Percentiles rank a stretch among this genome's conserved stretches.
phyloP scores from a whole-genome alignment of 2,888 invertebrate species.

The Drosophila rellima region DNA sequence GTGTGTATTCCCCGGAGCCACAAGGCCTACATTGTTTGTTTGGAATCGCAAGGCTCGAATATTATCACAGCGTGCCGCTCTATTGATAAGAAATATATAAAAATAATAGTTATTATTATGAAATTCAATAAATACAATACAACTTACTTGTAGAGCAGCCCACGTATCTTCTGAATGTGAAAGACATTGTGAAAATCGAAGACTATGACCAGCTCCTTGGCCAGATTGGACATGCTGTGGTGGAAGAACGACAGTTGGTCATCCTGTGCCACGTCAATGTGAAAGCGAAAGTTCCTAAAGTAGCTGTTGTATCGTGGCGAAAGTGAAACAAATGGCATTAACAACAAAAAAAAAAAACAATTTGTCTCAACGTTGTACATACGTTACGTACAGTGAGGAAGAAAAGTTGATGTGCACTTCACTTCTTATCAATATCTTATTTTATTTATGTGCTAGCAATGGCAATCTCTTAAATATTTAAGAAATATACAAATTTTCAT shows the following conservation, averaged over 20 bases:
- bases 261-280: slow-evolving; percentile 83
- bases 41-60: slow-evolving; percentile 84
- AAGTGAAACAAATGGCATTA: slow-evolving; percentile 46
- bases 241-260: slow-evolving; percentile 84
- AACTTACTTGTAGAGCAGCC: slow-evolving; percentile 84
- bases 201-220: slow-evolving; percentile 82
- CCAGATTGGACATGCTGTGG: slow-evolving; percentile 82
- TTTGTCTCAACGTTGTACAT: slow-evolving; percentile 13
- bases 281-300: slow-evolving; percentile 84
- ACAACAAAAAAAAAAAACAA: slow-evolving; percentile 26
- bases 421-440: background rate
- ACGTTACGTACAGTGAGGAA: slow-evolving; percentile 20
- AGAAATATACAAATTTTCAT: background rate
- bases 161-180: slow-evolving; percentile 84
- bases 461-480: background rate
- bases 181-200: slow-evolving; percentile 84
- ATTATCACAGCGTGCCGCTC: slow-evolving; percentile 84
- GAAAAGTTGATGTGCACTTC: slow-evolving; percentile 6
- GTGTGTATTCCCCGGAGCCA: slow-evolving; percentile 80
- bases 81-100: slow-evolving; percentile 27
- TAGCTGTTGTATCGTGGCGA: slow-evolving; percentile 72
- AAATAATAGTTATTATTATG: background rate
- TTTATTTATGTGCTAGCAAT: background rate
- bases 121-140: background rate
- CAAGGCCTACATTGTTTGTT: slow-evolving; percentile 83